These are phyloP conservation scores for Zaprionus ornatus DNA, from an alignment of 1,140 invertebrate species.

Conservation along the genomic window DNA sequence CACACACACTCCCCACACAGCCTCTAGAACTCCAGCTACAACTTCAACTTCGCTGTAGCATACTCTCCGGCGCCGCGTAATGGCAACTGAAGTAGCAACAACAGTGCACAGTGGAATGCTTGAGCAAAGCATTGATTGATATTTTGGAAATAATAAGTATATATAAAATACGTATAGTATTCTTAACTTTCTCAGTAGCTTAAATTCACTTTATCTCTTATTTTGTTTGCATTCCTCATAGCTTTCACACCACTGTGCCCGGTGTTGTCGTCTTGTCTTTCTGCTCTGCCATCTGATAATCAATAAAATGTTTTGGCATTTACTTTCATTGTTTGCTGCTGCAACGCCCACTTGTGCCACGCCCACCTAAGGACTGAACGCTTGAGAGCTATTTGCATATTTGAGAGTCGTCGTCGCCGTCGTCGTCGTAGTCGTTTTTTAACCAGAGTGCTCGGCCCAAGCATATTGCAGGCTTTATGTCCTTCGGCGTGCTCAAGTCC, in stretches of 20 bases:
- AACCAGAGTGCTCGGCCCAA: conserved; percentile 39
- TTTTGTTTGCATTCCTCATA: background rate
- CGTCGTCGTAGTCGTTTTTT: conserved; percentile 1
- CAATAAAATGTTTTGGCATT: conserved; percentile 83
- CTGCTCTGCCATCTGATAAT: conserved; percentile 62
- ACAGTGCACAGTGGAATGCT: conserved; percentile 43
- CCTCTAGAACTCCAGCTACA: conserved; percentile 41
- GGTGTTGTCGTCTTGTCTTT: conserved; percentile 30
- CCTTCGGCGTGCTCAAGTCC: conserved; percentile 66
- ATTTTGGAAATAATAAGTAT: background rate
- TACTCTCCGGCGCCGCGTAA: conserved; percentile 72
- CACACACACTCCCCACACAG: conserved; percentile 8
- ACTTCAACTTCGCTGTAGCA: conserved; percentile 55
- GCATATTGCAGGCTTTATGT: conserved; percentile 70
- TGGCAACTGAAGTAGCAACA: conserved; percentile 70
- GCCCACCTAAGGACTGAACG: conserved; percentile 34
- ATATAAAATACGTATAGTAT: background rate
- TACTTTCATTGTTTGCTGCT: conserved; percentile 82
- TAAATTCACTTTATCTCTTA: too few relatives aligned
- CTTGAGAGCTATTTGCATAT: conserved; percentile 72
- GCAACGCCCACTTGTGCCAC: conserved; percentile 69
- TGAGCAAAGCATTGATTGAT: background rate
- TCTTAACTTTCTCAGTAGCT: background rate
- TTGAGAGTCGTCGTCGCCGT: conserved; percentile 36
- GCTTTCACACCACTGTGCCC: conserved; percentile 38